These are phyloP conservation scores for Vireo griseus DNA, from an alignment of 2,797 vertebrate genomes.

Conservation along the genomic window DNA sequence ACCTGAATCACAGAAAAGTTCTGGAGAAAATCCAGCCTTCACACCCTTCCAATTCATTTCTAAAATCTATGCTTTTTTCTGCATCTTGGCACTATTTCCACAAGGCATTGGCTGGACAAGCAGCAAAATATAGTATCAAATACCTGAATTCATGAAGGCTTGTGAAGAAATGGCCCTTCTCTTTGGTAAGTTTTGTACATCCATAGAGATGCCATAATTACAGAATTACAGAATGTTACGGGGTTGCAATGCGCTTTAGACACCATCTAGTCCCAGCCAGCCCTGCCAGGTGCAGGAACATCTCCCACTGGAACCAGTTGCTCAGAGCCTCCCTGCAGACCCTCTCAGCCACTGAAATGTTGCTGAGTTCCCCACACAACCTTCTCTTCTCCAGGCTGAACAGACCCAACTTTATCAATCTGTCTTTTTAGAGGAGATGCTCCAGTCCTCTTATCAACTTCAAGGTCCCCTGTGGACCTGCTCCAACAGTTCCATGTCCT, in stretches of 20 bases:
- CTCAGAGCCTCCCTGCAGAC: neutral
- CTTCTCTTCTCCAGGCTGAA: neutral
- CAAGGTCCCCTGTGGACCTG: neutral
- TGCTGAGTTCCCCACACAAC: neutral
- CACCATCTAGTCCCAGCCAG: accelerated
- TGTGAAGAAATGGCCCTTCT: neutral
- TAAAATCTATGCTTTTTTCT: neutral
- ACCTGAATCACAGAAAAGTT: neutral
- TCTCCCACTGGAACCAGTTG: neutral
- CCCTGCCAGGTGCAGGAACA: neutral
- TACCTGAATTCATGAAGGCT: neutral
- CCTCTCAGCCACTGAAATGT: neutral
- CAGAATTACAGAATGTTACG: neutral
- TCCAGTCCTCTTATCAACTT: neutral
- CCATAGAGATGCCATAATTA: neutral
- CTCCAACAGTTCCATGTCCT: neutral
- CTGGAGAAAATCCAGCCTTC: neutral
- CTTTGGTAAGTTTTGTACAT: neutral
- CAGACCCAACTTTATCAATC: neutral
- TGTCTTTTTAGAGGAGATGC: neutral
- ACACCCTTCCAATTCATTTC: neutral
- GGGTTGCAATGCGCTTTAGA: neutral
- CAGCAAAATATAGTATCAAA: neutral
- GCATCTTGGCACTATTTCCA: neutral
- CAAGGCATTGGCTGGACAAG: neutral